Evolutionary conservation across 2,888 invertebrate genomes (phyloP), one percentile per base, ranked within the genome.

Genomic region (Pheosia gnoma): DNA sequence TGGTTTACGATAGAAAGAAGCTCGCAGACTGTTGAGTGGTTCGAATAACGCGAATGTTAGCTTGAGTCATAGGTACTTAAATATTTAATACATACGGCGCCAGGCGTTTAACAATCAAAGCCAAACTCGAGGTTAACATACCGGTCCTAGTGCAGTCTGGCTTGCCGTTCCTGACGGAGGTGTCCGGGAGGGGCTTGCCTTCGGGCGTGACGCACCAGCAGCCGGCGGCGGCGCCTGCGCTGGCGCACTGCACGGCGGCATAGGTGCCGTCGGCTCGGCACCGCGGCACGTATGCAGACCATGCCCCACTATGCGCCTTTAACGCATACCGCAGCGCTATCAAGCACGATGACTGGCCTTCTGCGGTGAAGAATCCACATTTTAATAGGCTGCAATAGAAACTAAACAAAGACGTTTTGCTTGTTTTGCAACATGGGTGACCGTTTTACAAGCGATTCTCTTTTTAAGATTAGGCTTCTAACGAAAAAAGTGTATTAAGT

Each of bases 121-220:
- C 9, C n/a, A 38, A 39, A 38, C 11, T n/a, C 41, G 13, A 39
- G 3, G 8, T 52, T 6, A 37, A 65, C 89, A 90, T 65, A 93
- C 93, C 93, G 59, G 89, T 87, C 57, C 83, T 88, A 5, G 90
- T 94, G 84, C 97, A 97, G 74, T 95, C 95, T 54, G 97, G 96
- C 77, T 95, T 94, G 60, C 95, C 94, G 75, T 95, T 95, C 68
- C 95, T 95, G 10, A 96, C 95, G 5, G 97, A 96, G 5, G 97
- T 97, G 77, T 97, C 96, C 9, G 96, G 95, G 59, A 98, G 94
- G 0, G 97, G 98, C 73, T 95, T 95, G 52, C 98, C 98, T 72
- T 96, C 95, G 11, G 96, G 95, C 1, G 97, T 97, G 65, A 98
- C 98, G 86, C 98, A 99, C 98, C 98, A 98, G 91, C 98, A 98